Conservation (phyloP, 2,113 vertebrate species). For the Ophiodon elongatus region DNA sequence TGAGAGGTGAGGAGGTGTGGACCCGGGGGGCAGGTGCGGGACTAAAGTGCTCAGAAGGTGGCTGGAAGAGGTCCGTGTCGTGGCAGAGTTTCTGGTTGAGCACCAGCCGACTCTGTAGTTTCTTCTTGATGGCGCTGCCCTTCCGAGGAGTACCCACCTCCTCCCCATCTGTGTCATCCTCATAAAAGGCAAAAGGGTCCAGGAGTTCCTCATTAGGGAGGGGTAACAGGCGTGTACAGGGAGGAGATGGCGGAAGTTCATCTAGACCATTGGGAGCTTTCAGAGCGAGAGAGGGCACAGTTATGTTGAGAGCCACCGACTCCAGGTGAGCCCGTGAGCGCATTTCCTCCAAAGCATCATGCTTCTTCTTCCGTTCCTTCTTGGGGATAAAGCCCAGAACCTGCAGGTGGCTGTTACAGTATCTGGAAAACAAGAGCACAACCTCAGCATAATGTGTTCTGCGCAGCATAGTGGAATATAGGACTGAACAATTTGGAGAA, state of each 20-base stretch:
- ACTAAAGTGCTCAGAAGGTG: constrained; percentile 96
- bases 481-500: neutral
- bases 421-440: constrained; percentile 84
- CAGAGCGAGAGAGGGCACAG: constrained; percentile 93
- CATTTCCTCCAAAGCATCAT: constrained; percentile 94
- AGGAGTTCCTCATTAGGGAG: constrained; percentile 93
- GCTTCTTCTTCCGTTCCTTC: constrained; percentile 99
- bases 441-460: constrained; percentile 1
- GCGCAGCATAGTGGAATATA: neutral
- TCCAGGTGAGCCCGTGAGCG: constrained; percentile 93
- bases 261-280: constrained; percentile 96
- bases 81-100: constrained; percentile 89
- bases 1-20: constrained; percentile 73
- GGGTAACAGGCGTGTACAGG: constrained; percentile 90
- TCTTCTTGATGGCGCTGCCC: constrained; percentile 91
- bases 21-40: constrained; percentile 86
- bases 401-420: constrained; percentile 99
- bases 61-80: constrained; percentile 92
- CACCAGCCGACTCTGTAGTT: constrained; percentile 92
- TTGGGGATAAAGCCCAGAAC: constrained; percentile 99
- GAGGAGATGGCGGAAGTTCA: constrained; percentile 92
- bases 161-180: constrained; percentile 88
- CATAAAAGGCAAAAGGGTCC: constrained; percentile 97
- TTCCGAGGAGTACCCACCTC: constrained; percentile 90
- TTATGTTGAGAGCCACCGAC: constrained; percentile 95